A percentile compares a stretch with the other conserved stretches of the same genome.
These are phyloP conservation scores for Oreochromis tanganicae DNA, from an alignment of 2,113 vertebrate genomes.

Conservation along the genomic window DNA sequence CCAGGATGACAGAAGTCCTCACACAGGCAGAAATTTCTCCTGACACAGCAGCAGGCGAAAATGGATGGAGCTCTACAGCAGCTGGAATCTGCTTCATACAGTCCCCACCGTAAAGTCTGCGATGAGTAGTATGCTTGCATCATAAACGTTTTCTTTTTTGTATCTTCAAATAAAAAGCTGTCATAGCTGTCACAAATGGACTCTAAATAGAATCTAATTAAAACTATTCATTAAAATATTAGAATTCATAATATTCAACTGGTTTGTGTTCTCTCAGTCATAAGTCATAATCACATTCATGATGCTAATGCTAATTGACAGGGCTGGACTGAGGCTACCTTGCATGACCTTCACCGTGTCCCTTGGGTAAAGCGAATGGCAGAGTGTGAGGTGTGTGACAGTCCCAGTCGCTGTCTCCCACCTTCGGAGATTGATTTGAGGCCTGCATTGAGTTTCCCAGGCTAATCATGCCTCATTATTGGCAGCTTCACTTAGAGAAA, in stretches of 20 bases:
- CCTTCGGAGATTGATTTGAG: conserved; percentile 19
- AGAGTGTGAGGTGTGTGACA: conserved; percentile 31
- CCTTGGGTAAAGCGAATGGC: conserved; percentile 13
- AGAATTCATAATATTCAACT: not conserved
- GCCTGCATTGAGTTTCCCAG: conserved; percentile 32
- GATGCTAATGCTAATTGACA: conserved; percentile 49
- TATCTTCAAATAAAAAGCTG: not conserved
- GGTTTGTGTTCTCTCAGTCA: not conserved
- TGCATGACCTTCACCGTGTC: conserved; percentile 32
- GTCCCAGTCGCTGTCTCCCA: not conserved
- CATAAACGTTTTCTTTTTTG: not conserved
- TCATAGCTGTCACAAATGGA: not conserved
- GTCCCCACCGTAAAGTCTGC: not conserved
- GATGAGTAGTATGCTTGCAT: not conserved
- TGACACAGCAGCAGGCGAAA: conserved; percentile 52
- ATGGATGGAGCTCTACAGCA: conserved; percentile 35
- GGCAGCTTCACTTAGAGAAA: conserved; percentile 61
- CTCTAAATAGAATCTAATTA: not conserved
- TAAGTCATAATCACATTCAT: not conserved
- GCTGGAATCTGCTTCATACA: conserved; percentile 9
- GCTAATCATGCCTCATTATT: conserved; percentile 56
- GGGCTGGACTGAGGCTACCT: conserved; percentile 12
- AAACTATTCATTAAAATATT: not conserved
- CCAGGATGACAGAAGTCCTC: conserved; percentile 53
- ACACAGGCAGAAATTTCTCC: conserved; percentile 51